Evolutionary conservation across 2,797 vertebrate genomes (phyloP).

Genomic region (Lacerta viridis): DNA sequence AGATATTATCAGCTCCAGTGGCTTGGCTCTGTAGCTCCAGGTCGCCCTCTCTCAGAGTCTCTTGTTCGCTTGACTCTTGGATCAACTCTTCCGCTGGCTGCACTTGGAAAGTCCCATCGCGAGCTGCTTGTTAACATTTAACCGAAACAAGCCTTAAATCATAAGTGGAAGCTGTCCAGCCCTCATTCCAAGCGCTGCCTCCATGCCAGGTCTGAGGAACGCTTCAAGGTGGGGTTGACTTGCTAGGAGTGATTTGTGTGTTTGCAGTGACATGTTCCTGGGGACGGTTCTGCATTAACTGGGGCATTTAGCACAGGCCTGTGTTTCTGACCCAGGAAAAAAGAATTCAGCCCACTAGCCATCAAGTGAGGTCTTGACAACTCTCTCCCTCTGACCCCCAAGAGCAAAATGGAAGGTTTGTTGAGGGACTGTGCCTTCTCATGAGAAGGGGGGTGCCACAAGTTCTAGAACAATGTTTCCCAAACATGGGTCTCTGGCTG

Average conservation of each 20-base stretch:
- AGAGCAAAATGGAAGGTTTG: neutral
- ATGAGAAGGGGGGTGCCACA: too few relatives aligned
- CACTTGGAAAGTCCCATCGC: constrained; percentile 68
- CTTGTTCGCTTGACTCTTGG: constrained; percentile 77
- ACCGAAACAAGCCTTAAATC: constrained; percentile 71
- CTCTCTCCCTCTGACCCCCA: neutral
- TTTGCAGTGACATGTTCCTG: constrained; percentile 29
- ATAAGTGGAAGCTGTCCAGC: constrained; percentile 60
- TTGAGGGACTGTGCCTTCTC: neutral
- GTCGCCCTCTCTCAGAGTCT: constrained; percentile 70
- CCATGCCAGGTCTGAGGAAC: constrained; percentile 54
- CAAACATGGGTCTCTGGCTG: too few relatives aligned
- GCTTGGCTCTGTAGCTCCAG: constrained; percentile 55
- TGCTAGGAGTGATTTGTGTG: constrained; percentile 45
- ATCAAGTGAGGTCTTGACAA: neutral
- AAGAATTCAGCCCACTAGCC: too few relatives aligned
- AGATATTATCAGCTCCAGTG: constrained; percentile 67
- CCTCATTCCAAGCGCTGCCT: constrained; percentile 58
- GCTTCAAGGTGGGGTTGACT: constrained; percentile 50
- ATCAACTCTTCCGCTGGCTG: constrained; percentile 74
- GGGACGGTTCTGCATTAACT: constrained; percentile 54
- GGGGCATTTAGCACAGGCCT: constrained; percentile 7
- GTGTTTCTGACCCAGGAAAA: neutral
- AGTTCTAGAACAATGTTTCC: too few relatives aligned
- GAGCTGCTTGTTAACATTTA: constrained; percentile 69